Percentiles rank a stretch among this genome's conserved stretches.
Conservation (phyloP, 2,113 vertebrate genomes). For the Pseudorectes ferrugineus region DNA sequence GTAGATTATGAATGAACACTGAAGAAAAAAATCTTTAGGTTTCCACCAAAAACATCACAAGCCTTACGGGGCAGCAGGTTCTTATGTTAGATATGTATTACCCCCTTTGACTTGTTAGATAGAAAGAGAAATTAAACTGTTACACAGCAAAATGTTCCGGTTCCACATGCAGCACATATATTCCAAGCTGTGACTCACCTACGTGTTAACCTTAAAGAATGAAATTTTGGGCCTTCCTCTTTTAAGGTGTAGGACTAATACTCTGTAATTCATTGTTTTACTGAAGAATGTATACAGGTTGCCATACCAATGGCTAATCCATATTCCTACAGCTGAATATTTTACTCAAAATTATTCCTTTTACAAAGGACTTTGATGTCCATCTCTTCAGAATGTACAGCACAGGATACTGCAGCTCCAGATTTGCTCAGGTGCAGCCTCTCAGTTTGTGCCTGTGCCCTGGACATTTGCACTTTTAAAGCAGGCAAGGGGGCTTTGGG, state of each 20-base stretch:
- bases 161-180: background rate
- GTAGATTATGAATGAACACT: background rate
- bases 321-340: background rate
- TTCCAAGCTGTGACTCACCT: background rate
- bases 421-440: background rate
- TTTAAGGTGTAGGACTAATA: background rate
- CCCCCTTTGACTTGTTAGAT: background rate
- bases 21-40: background rate
- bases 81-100: background rate
- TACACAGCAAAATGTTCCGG: background rate
- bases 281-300: background rate
- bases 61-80: background rate
- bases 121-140: background rate
- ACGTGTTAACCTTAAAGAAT: background rate
- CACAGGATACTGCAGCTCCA: background rate
- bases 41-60: background rate
- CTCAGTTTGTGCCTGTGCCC: background rate
- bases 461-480: background rate
- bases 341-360: background rate
- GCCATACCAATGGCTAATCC: background rate
- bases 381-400: background rate
- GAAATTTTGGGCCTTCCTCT: background rate
- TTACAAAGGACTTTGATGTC: background rate
- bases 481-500: background rate
- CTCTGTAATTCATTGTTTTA: background rate